Percentiles rank a stretch among this genome's conserved stretches.
Evolutionary conservation across 1,140 invertebrate genomes (phyloP).

Genomic region (Drosophila ogumai): DNA sequence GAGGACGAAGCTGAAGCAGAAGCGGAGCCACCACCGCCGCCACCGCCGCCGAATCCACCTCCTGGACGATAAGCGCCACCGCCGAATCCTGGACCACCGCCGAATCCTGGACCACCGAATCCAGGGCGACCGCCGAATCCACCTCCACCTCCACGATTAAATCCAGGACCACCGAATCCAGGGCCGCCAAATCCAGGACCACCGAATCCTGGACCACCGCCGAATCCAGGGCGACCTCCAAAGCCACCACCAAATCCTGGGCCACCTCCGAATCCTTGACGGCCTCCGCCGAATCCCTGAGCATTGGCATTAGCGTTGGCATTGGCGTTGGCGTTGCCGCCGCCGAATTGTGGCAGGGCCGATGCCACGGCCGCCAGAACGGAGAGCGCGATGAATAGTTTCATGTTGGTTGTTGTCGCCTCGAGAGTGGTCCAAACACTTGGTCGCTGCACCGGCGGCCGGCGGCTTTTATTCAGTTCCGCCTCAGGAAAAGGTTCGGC

Average conservation of each 20-base stretch:
- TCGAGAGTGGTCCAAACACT: conserved; percentile 39
- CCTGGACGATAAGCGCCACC: conserved; percentile 26
- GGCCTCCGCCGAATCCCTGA: conserved; percentile 14
- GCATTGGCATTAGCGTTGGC: conserved; percentile 38
- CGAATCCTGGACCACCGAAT: background rate
- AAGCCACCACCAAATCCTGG: conserved; percentile 31
- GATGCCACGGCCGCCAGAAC: conserved; percentile 45
- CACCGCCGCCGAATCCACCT: conserved; percentile 11
- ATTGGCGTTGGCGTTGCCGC: conserved; percentile 30
- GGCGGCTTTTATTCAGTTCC: conserved; percentile 48
- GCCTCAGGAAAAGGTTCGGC: conserved; percentile 7
- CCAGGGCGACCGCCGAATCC: conserved; percentile 17
- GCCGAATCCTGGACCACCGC: conserved; percentile 20
- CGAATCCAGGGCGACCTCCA: conserved; percentile 31
- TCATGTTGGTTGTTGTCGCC: conserved; percentile 51
- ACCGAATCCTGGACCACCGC: conserved; percentile 22
- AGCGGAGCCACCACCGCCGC: conserved; percentile 13
- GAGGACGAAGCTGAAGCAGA: conserved; percentile 29
- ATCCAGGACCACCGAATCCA: conserved; percentile 11
- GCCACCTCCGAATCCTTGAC: conserved; percentile 23
- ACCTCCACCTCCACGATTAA: no score
- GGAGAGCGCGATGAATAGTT: conserved; percentile 56
- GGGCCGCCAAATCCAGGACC: conserved; percentile 14
- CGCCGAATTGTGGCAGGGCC: conserved; percentile 47
- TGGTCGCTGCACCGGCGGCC: conserved; percentile 7